Percentiles rank a stretch among this genome's conserved stretches.
Conservation (phyloP, 2,113 vertebrate genomes). For the Polypterus bichir region DNA sequence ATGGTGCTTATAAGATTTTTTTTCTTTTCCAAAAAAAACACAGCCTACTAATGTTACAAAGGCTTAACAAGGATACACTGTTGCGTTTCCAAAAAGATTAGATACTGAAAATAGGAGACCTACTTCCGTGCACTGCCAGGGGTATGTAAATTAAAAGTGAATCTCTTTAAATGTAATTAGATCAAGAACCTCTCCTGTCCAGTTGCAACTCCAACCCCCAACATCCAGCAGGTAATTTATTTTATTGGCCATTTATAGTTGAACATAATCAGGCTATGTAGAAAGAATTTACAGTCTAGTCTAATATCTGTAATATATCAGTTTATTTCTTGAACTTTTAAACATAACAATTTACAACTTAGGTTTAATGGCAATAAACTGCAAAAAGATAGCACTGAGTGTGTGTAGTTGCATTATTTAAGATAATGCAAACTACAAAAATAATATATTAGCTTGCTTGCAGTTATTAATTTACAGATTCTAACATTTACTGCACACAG, state of each 20-base stretch:
- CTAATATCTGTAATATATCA: too few species aligned
- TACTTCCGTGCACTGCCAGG: constrained; percentile 14
- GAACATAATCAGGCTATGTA: constrained; percentile 9
- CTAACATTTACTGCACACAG: too few species aligned
- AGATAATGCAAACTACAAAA: too few species aligned
- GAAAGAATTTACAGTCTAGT: background rate
- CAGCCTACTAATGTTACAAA: constrained; percentile 1
- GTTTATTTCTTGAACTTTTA: too few species aligned
- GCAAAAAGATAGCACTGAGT: too few species aligned
- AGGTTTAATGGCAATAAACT: too few species aligned
- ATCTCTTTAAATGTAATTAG: constrained; percentile 2
- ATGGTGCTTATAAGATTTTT: background rate
- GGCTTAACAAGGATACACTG: background rate
- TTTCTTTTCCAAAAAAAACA: background rate
- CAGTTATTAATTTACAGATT: too few species aligned
- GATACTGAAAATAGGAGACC: constrained; percentile 19
- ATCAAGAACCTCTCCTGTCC: background rate
- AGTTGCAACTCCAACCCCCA: too few species aligned
- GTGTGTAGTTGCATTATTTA: too few species aligned
- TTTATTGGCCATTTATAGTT: background rate
- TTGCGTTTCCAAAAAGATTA: constrained; percentile 19
- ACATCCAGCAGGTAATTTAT: background rate
- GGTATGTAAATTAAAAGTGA: background rate
- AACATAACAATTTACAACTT: too few species aligned
- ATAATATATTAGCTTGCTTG: too few species aligned